phyloP scores from a whole-genome alignment of 1,140 invertebrate genomes.

The Papilio helenus region DNA sequence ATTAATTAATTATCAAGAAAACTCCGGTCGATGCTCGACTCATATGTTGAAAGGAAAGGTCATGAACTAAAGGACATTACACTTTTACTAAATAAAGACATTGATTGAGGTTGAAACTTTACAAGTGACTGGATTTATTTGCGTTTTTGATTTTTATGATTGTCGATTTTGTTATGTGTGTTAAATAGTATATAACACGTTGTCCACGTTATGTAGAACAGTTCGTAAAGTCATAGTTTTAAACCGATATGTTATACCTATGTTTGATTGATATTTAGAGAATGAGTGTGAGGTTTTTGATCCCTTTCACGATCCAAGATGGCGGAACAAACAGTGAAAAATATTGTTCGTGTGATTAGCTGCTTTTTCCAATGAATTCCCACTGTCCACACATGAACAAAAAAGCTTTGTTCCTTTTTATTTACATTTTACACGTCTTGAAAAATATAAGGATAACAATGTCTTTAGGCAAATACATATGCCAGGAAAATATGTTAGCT shows the following conservation, averaged over 20 bases:
- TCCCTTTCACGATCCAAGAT: not conserved
- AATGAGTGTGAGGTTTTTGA: not conserved
- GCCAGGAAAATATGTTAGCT: too few species aligned
- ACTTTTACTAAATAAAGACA: slow-evolving; percentile 5
- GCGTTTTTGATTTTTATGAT: not conserved
- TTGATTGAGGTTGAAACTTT: not conserved
- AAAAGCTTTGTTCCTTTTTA: too few species aligned
- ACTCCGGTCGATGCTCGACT: not conserved
- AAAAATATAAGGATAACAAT: not conserved
- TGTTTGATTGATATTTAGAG: not conserved
- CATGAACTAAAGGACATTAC: slow-evolving; percentile 8
- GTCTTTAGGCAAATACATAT: not conserved
- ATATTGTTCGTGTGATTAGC: not conserved
- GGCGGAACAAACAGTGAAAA: not conserved
- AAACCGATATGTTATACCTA: not conserved
- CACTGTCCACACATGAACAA: too few species aligned
- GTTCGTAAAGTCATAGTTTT: not conserved
- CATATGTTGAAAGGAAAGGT: not conserved
- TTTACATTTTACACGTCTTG: not conserved
- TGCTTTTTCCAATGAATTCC: too few species aligned
- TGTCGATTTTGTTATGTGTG: not conserved
- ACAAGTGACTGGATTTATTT: not conserved
- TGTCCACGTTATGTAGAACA: not conserved
- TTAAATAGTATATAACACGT: not conserved
- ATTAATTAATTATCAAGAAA: not conserved